Percentiles rank a stretch among this genome's conserved stretches.
Evolutionary conservation across 2,113 vertebrate species (phyloP).

Genomic region (Rhynchomys soricoides): DNA sequence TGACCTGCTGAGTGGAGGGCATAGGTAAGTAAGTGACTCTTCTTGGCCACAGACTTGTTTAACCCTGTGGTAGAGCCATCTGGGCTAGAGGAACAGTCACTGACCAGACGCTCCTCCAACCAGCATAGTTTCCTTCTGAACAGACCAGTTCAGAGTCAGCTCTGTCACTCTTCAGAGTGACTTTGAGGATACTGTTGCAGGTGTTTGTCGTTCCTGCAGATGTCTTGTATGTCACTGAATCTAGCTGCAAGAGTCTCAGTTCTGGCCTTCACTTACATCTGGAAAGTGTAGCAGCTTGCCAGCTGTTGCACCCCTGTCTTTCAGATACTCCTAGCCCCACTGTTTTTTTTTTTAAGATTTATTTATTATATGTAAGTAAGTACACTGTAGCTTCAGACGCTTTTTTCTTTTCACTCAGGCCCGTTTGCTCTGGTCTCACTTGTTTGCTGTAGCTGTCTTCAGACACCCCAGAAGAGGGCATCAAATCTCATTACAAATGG

Average conservation of each 20-base stretch:
- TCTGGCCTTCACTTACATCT: background rate
- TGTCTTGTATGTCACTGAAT: background rate
- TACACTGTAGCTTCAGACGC: no score
- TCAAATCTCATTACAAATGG: no score
- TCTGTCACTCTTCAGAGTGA: background rate
- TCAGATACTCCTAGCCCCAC: background rate
- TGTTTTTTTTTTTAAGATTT: no score
- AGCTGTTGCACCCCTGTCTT: fast-evolving
- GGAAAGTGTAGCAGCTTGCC: background rate
- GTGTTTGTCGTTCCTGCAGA: background rate
- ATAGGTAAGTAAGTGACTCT: background rate
- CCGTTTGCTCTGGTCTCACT: no score
- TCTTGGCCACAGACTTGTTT: background rate
- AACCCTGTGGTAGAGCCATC: background rate
- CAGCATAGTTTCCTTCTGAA: background rate
- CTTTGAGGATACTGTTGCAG: background rate
- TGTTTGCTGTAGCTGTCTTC: no score
- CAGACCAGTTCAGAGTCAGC: background rate
- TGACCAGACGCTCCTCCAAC: background rate
- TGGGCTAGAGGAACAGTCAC: background rate
- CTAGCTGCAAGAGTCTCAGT: background rate
- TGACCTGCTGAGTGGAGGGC: background rate
- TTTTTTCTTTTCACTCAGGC: no score
- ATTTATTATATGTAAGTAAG: no score
- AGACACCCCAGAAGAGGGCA: no score